phyloP scores from a whole-genome alignment of 2,113 vertebrate genomes.

The Mustela nigripes region DNA sequence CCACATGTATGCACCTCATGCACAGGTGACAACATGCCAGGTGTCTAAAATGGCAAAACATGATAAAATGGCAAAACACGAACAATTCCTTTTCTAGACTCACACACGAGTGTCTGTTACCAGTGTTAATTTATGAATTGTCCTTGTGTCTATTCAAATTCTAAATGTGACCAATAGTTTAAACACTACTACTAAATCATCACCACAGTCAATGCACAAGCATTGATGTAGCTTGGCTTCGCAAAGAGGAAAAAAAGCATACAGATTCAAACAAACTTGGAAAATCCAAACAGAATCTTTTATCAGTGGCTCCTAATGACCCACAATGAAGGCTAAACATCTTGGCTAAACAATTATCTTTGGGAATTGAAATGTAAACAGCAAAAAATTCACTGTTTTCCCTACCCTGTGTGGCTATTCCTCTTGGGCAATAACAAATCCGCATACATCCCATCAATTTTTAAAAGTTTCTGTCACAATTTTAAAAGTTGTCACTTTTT shows the following conservation, averaged over 20 bases:
- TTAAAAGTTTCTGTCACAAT: conserved; percentile 7
- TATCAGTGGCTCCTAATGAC: conserved; percentile 76
- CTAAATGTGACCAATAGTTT: conserved; percentile 18
- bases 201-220: neutral
- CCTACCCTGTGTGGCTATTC: conserved; percentile 29
- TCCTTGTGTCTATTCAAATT: conserved; percentile 34
- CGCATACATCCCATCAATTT: neutral
- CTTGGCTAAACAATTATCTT: conserved; percentile 80
- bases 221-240: conserved; percentile 41
- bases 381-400: conserved; percentile 62
- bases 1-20: neutral
- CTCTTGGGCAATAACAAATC: neutral
- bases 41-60: neutral
- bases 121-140: neutral
- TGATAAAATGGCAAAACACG: no score
- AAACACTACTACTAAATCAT: conserved; percentile 3
- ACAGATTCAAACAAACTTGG: conserved; percentile 75
- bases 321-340: conserved; percentile 79
- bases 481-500: conserved; percentile 34
- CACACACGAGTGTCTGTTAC: neutral
- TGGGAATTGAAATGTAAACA: conserved; percentile 79
- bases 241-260: neutral
- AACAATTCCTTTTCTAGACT: neutral
- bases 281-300: conserved; percentile 81
- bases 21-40: neutral